Evolutionary conservation across 2,113 vertebrate genomes (phyloP), one percentile per base, ranked within the genome.

Genomic region (Crotalus horridus): DNA sequence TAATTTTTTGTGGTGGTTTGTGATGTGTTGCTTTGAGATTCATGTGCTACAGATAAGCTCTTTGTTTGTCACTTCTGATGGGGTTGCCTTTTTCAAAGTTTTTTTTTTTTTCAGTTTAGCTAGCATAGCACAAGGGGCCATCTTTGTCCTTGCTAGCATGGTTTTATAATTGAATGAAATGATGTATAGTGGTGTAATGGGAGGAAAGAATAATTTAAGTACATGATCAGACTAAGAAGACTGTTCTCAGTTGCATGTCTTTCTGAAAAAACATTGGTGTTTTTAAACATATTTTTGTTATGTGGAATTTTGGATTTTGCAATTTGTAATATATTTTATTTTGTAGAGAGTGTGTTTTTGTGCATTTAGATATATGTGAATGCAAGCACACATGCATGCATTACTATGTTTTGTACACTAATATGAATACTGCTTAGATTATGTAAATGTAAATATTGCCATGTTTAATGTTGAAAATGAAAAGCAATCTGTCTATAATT

Each of bases 401-500:
- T n/a, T n/a, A 13, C 11, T n/a, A 69, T n/a, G 29, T n/a, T 69
- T 69, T 69, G 12, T 26, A 69, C 12, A 69, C 64, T 13, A 69
- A 69, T 69, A 6, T n/a, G n/a, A 74, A 74, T 6, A 74, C 29
- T 74, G n/a, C n/a, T 74, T 33, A 74, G 64, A 74, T 74, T 74
- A 13, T 13, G 17, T 74, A 74, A 33, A 33, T 74, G 64, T 74
- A 33, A 74, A 33, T n/a, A 74, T 74, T 33, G 13, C n/a, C n/a
- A 74, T 74, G n/a, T 74, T 74, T 74, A 33, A 74, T 33, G n/a
- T 33, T 33, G 0, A 0, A 87, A 33, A 91, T 96, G 95, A 89
- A 95, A 97, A 94, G 89, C 4, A 92, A 6, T 94, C 91, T 5
- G 1, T 39, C 1, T 13, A 39, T 0, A 88, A 26, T 90, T 15